These are phyloP conservation scores for Asarcornis scutulata DNA, from an alignment of 2,113 vertebrate genomes.

Conservation along the genomic window DNA sequence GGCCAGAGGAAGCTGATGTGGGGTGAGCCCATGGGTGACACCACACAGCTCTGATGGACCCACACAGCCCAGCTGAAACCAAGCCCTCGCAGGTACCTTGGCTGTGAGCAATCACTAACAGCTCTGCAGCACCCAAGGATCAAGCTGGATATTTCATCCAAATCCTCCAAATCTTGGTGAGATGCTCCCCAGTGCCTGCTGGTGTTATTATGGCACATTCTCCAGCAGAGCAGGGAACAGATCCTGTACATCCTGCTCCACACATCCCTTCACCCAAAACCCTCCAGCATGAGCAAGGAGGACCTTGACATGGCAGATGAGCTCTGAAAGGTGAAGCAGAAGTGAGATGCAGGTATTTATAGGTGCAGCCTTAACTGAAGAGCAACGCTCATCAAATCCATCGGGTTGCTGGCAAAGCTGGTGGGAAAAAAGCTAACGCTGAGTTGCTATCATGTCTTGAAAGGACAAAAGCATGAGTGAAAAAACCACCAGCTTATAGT, in stretches of 20 bases:
- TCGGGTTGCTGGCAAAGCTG: not conserved
- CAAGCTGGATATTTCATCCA: not conserved
- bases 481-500: not conserved
- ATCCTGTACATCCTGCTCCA: not conserved
- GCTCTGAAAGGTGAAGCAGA: not conserved
- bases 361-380: not conserved
- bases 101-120: not conserved
- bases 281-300: not conserved
- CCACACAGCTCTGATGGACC: not conserved
- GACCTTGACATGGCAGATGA: not conserved
- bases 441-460: not conserved
- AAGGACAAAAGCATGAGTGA: not conserved
- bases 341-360: not conserved
- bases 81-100: not conserved
- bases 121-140: not conserved
- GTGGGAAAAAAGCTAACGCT: slow-evolving; percentile 1
- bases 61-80: fast-evolving
- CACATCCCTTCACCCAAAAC: not conserved
- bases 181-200: not conserved
- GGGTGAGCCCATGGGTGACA: not conserved
- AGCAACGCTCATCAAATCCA: not conserved
- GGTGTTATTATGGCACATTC: not conserved
- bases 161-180: not conserved
- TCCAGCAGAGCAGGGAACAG: not conserved
- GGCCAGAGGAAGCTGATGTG: not conserved